These are phyloP conservation scores for Empidonax traillii DNA, from an alignment of 2,113 vertebrate species.

Conservation along the genomic window DNA sequence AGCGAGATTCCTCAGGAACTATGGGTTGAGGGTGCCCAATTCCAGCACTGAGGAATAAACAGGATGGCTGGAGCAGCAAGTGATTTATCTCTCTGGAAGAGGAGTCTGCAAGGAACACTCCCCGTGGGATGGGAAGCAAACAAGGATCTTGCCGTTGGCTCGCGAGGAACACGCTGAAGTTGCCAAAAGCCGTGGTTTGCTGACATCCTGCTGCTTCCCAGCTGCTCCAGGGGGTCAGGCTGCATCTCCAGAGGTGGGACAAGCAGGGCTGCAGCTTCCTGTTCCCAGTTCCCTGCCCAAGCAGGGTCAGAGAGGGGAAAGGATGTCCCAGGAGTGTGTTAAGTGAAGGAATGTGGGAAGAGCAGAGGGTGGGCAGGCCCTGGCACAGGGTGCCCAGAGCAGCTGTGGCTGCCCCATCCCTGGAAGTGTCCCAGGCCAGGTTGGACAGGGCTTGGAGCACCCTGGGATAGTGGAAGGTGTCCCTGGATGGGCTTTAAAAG, in stretches of 20 bases:
- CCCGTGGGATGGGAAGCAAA: not conserved
- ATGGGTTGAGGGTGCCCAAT: too few species aligned
- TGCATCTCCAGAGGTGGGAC: not conserved
- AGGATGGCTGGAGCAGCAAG: not conserved
- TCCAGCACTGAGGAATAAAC: not conserved
- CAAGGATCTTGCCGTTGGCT: not conserved
- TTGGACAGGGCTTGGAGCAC: fast-evolving
- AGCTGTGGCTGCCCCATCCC: not conserved
- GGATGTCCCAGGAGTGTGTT: not conserved
- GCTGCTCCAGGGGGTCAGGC: not conserved
- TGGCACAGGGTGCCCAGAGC: not conserved
- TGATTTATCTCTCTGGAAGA: not conserved
- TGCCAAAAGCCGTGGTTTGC: not conserved
- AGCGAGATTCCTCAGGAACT: not conserved
- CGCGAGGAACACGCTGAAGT: not conserved
- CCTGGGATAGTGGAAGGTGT: fast-evolving
- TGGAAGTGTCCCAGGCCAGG: not conserved
- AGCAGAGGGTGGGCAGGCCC: not conserved
- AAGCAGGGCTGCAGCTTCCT: not conserved
- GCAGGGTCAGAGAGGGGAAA: not conserved
- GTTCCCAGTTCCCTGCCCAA: not conserved
- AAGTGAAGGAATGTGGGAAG: not conserved
- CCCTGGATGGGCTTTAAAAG: fast-evolving
- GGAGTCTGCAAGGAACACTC: not conserved
- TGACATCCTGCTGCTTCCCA: not conserved